Evolutionary conservation across 2,888 invertebrate genomes (phyloP), one percentile per base, ranked within the genome.

Genomic region (Lithophane leautieri): DNA sequence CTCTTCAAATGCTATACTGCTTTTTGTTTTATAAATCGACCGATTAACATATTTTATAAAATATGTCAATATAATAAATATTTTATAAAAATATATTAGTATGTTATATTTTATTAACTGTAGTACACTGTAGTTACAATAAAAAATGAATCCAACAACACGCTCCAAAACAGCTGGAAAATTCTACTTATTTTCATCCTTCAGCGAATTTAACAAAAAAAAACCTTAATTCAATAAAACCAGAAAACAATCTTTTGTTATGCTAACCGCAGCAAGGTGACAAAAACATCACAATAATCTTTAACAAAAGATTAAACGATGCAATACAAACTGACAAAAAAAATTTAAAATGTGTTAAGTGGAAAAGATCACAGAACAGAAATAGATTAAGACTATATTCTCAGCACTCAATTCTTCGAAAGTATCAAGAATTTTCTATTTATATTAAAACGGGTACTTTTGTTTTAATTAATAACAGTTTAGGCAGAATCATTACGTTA

Each of bases 221-320:
- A 62, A 65, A 52, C 8, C 3, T 47, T 62, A 67, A 68, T 70
- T 73, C 54, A 70, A 68, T 73, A 73, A 28, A 63, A 42, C 54
- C 28, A 77, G 54, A 70, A 61, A 65, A 72, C n/a, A 60, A n/a
- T 44, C 70, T 84, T 76, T 84, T 84, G 60, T 73, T 25, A 25
- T 4, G 12, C 56, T 58, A 65, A 84, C 80, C 58, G 12, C 75
- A 68, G 9, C 22, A 12, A 69, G 47, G 56, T 61, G n/a, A 75
- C 56, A 75, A 77, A 84, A 82, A 76, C 12, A 9, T 25, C 1
- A 83, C 66, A 79, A 56, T 68, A 14, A n/a, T 42, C n/a, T 11
- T 54, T 44, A 60, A 81, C 69, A 82, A 81, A 44, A 61, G 70
- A 60, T 19, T 34, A n/a, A 81, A 58, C 40, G n/a, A 60, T 79